Evolutionary conservation across 2,113 vertebrate genomes (phyloP).

Genomic region (Tachuris rubrigastra): DNA sequence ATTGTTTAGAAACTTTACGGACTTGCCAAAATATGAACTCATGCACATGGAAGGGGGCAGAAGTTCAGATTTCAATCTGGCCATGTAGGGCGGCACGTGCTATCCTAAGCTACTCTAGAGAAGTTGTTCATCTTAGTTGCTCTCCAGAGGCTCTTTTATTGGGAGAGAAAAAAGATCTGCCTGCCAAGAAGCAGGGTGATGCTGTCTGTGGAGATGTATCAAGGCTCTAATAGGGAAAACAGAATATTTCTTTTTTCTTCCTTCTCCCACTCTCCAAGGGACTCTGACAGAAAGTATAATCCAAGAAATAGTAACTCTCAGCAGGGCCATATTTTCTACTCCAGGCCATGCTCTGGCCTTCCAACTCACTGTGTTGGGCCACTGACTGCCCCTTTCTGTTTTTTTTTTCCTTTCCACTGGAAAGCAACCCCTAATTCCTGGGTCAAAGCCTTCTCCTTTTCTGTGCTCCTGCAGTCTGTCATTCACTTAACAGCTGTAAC

Average conservation of each 20-base stretch:
- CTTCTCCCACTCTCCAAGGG: neutral
- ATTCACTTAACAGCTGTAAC: neutral
- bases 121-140: constrained; percentile 37
- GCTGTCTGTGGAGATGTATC: neutral
- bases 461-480: neutral
- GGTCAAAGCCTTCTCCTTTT: neutral
- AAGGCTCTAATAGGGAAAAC: constrained; percentile 16
- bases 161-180: constrained; percentile 50
- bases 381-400: neutral
- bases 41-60: constrained; percentile 14
- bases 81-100: constrained; percentile 29
- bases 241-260: neutral
- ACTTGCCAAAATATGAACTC: constrained; percentile 64
- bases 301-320: neutral
- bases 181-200: constrained; percentile 34
- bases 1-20: constrained; percentile 47
- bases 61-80: constrained; percentile 57
- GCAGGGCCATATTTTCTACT: neutral
- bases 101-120: constrained; percentile 20
- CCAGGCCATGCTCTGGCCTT: neutral
- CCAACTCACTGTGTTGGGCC: neutral
- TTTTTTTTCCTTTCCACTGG: neutral
- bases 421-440: neutral
- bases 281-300: neutral
- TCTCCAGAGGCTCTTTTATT: constrained; percentile 53